Evolutionary conservation across 2,113 vertebrate genomes (phyloP).

Genomic region (Petrocephalus microphthalmus): DNA sequence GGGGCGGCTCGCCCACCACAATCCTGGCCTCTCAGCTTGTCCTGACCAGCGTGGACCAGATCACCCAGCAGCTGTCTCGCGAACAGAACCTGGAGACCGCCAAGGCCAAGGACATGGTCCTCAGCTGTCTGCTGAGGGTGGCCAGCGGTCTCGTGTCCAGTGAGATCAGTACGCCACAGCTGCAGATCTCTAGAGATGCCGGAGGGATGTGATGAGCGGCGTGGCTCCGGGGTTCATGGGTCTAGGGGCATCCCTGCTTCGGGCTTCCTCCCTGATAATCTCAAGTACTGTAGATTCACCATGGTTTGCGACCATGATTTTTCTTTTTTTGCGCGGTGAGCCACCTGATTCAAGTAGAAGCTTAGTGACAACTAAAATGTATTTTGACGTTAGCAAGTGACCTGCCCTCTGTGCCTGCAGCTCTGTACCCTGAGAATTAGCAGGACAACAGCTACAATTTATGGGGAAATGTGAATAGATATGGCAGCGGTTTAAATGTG

Average conservation of each 20-base stretch:
- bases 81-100: conserved; percentile 82
- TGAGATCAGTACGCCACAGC: conserved; percentile 85
- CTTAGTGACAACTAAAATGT: not conserved
- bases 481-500: not conserved
- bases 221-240: not conserved
- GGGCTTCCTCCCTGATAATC: not conserved
- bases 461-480: not conserved
- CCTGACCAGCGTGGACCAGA: conserved; percentile 84
- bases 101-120: conserved; percentile 87
- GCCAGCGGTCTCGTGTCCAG: conserved; percentile 74
- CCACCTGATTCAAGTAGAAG: not conserved
- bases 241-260: not conserved
- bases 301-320: not conserved
- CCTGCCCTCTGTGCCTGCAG: not conserved
- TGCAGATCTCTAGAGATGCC: conserved; percentile 75
- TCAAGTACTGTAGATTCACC: not conserved
- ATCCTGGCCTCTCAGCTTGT: conserved; percentile 83
- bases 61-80: conserved; percentile 80
- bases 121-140: conserved; percentile 76
- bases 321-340: not conserved
- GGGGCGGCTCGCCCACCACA: conserved; percentile 62
- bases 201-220: not conserved
- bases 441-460: not conserved
- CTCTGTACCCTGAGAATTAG: not conserved
- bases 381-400: not conserved